A percentile compares a stretch with the other conserved stretches of the same genome.
Conservation (phyloP, 2,113 vertebrate species). For the Bubalus kerabau region DNA sequence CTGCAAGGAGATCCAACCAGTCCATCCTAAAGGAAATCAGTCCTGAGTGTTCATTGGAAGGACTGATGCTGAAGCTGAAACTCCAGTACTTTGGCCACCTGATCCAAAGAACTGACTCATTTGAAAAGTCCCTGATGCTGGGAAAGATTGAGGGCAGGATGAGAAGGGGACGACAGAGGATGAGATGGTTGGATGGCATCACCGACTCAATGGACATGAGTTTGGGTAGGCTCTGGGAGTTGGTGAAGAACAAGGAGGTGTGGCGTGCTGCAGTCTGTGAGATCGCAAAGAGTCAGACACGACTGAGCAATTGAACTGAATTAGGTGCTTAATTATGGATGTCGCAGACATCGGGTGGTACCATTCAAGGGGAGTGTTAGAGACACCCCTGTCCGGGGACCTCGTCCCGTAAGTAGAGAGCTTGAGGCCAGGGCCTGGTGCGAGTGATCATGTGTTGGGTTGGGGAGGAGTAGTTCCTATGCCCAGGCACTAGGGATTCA, state of each 20-base stretch:
- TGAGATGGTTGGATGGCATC: background rate
- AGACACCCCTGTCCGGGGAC: background rate
- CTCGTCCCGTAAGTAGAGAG: background rate
- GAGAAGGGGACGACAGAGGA: background rate
- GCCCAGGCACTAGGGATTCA: fast-evolving
- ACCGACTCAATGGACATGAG: background rate
- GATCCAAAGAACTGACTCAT: fast-evolving
- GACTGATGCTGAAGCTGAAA: background rate
- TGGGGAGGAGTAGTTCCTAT: too few species aligned
- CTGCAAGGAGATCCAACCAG: background rate
- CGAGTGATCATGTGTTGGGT: fast-evolving
- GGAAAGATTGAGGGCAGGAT: background rate
- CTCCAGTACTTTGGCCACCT: background rate
- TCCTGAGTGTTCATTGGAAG: background rate
- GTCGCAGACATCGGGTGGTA: background rate
- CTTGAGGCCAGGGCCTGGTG: background rate
- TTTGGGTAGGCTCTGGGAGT: background rate
- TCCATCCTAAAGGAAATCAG: background rate
- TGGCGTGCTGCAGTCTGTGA: background rate
- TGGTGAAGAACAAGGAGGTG: background rate
- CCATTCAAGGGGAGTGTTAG: fast-evolving
- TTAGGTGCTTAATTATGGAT: background rate
- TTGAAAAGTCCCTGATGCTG: background rate
- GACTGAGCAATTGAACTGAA: background rate
- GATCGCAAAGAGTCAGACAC: background rate